Evolutionary conservation across 2,797 vertebrate genomes (phyloP), one percentile per base, ranked within the genome.

Genomic region (Typhlichthys eigenmanni): DNA sequence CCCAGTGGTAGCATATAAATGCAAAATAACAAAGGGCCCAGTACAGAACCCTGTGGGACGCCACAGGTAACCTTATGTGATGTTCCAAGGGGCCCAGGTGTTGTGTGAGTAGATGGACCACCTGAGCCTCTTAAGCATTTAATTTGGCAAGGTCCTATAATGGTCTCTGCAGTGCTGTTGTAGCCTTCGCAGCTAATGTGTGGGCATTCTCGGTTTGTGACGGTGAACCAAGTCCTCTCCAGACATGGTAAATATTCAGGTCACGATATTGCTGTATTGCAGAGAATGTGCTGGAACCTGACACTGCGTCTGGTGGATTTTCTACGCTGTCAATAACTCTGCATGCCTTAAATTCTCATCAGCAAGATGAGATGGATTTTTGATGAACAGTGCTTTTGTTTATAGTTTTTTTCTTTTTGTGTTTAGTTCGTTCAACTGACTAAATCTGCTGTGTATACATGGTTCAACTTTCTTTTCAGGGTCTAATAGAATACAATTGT

Each of bases 271-370:
- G 13, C 34, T 38, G n/a, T 43, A 16, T 56, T 59, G 61, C 57
- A 64, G 58, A 74, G 66, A 58, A 64, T 60, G 86, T 75, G 78
- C 78, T 81, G 80, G 72, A 68, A 74, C 58, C 53, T 50, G 64
- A 67, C 63, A 69, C 48, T 0, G 1, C 55, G 47, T 74, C 59
- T 59, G 51, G 51, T 79, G 58, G 64, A 54, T 66, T 66, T 29
- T 58, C 47, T 16, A 72, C 78, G 59, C 68, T 76, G 68, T 80
- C 56, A 38, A 13, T 62, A 68, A 66, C 64, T 62, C 51, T 14
- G 73, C 80, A 83, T 79, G 74, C 83, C 87, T 90, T 91, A 73
- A 66, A 59, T 47, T 58, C 50, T 72, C 66, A 53, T 49, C 49
- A 64, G 34, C 57, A 68, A 66, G 64, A 43, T 78, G 38, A 80